Evolutionary conservation across 1,140 invertebrate genomes (phyloP).

Genomic region (Camponotus floridanus): DNA sequence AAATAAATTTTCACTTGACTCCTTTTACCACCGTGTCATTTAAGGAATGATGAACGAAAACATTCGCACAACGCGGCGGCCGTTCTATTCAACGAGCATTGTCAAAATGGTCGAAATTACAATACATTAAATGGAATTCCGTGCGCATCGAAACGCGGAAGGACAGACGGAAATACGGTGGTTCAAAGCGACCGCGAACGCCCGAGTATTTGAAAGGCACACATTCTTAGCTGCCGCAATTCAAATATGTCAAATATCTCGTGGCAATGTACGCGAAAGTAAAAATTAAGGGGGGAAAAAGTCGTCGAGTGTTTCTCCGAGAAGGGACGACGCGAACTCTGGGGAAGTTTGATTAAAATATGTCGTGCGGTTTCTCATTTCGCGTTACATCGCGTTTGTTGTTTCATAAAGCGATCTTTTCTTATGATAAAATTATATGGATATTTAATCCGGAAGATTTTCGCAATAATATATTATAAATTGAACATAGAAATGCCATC

Average conservation of each 20-base stretch:
- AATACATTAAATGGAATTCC: constrained; percentile 66
- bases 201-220: constrained; percentile 78
- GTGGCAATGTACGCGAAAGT: constrained; percentile 58
- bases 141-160: constrained; percentile 63
- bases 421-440: not conserved
- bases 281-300: constrained; percentile 73
- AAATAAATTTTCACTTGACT: not conserved
- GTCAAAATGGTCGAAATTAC: constrained; percentile 80
- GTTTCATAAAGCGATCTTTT: not conserved
- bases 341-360: constrained; percentile 73
- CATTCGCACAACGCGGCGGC: not conserved
- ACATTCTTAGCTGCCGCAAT: constrained; percentile 77
- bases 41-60: constrained; percentile 30
- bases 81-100: constrained; percentile 43
- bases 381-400: not conserved
- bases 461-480: not conserved
- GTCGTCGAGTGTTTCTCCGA: not conserved
- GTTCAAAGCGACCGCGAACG: constrained; percentile 82
- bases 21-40: constrained; percentile 29
- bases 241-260: constrained; percentile 81
- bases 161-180: constrained; percentile 58
- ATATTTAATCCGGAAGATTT: not conserved
- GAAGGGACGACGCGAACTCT: constrained; percentile 9
- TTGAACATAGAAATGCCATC: not conserved
- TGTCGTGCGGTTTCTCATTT: constrained; percentile 70